A percentile compares a stretch with the other conserved stretches of the same genome.
These are phyloP conservation scores for Rostratula benghalensis DNA, from an alignment of 2,113 vertebrate species.

Conservation along the genomic window DNA sequence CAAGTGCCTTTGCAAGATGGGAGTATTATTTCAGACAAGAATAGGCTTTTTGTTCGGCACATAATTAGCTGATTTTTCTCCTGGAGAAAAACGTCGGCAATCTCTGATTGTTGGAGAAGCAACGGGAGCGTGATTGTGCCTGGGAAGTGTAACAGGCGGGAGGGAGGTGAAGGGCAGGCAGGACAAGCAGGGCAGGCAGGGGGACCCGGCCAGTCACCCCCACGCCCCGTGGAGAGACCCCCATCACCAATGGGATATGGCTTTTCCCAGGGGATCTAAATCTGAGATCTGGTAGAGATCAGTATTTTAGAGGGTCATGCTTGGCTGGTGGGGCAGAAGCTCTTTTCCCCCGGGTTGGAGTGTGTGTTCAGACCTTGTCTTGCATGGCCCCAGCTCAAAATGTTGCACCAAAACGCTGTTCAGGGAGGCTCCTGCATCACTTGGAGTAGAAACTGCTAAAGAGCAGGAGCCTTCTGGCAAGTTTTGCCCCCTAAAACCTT, in stretches of 20 bases:
- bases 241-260: rapidly evolving
- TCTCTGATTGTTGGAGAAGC: neutral
- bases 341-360: rapidly evolving
- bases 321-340: neutral
- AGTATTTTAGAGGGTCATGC: rapidly evolving
- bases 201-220: neutral
- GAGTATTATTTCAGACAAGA: neutral
- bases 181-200: neutral
- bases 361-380: rapidly evolving
- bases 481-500: neutral
- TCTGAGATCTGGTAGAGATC: rapidly evolving
- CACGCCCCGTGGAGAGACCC: neutral
- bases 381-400: rapidly evolving
- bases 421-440: neutral
- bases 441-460: rapidly evolving
- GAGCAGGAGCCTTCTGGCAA: neutral
- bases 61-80: constrained; percentile 47
- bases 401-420: rapidly evolving
- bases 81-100: neutral
- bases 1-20: constrained; percentile 32
- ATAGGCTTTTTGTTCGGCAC: constrained; percentile 54
- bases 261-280: neutral
- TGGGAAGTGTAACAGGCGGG: neutral
- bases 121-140: neutral
- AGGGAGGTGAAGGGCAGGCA: neutral